A percentile compares a stretch with the other conserved stretches of the same genome.
phyloP scores from a whole-genome alignment of 2,113 vertebrate genomes.

The Puntigrus tetrazona region DNA sequence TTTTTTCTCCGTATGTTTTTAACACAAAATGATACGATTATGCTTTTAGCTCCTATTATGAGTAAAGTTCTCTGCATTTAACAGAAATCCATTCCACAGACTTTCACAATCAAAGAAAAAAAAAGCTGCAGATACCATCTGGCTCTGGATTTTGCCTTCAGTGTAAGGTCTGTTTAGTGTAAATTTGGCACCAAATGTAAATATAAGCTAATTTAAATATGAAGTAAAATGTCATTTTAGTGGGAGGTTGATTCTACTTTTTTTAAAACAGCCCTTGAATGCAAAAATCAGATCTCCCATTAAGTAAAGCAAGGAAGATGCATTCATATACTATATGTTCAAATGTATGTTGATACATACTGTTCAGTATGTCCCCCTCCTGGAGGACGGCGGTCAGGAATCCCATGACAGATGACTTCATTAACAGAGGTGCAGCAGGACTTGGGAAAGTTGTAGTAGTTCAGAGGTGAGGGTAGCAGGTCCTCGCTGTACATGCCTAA shows the following conservation, averaged over 20 bases:
- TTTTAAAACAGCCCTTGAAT: background rate
- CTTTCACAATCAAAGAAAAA: background rate
- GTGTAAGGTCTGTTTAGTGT: background rate
- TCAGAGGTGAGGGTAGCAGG: slow-evolving; percentile 98
- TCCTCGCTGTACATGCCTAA: slow-evolving; percentile 93
- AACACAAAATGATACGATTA: background rate
- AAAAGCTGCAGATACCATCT: background rate
- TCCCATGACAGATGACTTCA: slow-evolving; percentile 98
- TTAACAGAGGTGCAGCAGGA: slow-evolving; percentile 99
- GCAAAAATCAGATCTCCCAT: background rate
- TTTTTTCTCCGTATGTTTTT: too few species aligned
- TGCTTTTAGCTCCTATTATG: background rate
- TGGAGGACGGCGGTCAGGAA: slow-evolving; percentile 93
- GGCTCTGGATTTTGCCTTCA: background rate
- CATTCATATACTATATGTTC: background rate
- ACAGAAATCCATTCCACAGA: background rate
- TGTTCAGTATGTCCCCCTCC: slow-evolving; percentile 96
- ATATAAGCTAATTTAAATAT: background rate
- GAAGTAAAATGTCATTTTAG: background rate
- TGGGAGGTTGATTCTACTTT: background rate
- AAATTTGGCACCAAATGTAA: background rate
- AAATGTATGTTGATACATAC: slow-evolving; percentile 67
- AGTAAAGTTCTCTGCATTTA: background rate
- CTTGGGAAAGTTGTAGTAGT: slow-evolving; percentile 99
- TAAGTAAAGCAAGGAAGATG: background rate